Conservation (phyloP, 2,888 invertebrate species). For the Apotomis betuletana region DNA sequence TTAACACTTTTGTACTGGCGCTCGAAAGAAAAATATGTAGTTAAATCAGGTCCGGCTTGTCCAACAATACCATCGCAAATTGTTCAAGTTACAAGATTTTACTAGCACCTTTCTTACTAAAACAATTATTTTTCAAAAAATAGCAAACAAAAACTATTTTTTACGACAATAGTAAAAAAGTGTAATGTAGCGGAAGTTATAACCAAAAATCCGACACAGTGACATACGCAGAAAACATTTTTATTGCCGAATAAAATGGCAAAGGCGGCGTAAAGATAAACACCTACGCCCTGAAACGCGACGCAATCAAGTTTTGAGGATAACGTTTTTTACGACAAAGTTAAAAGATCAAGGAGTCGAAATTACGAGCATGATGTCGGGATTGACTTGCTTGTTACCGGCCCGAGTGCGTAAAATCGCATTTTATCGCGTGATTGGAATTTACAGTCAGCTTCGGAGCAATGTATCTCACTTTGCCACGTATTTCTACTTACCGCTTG, state of each 20-base stretch:
- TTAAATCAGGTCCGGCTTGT: no score
- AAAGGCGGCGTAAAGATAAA: slow-evolving; percentile 36
- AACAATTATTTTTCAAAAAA: neutral
- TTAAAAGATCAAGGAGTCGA: slow-evolving; percentile 28
- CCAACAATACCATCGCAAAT: no score
- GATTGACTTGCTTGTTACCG: slow-evolving; percentile 20
- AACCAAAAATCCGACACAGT: slow-evolving; percentile 8
- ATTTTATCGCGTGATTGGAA: slow-evolving; percentile 9
- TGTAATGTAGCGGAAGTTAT: slow-evolving; percentile 24
- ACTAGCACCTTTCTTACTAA: no score
- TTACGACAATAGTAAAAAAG: slow-evolving; percentile 2
- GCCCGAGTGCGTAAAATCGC: slow-evolving; percentile 19
- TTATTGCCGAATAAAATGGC: slow-evolving; percentile 32
- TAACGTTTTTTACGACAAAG: slow-evolving; percentile 33
- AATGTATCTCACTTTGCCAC: no score
- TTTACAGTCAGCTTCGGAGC: neutral
- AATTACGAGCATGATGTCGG: slow-evolving; percentile 19
- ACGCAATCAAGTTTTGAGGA: slow-evolving; percentile 34
- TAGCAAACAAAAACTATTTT: neutral
- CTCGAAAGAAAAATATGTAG: no score
- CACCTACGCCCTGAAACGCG: slow-evolving; percentile 26
- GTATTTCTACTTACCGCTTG: no score
- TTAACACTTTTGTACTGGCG: no score
- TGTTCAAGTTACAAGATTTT: no score
- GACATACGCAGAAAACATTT: slow-evolving; percentile 28